These are phyloP conservation scores for Corvus hawaiiensis DNA, from an alignment of 2,113 vertebrate genomes.

Conservation along the genomic window DNA sequence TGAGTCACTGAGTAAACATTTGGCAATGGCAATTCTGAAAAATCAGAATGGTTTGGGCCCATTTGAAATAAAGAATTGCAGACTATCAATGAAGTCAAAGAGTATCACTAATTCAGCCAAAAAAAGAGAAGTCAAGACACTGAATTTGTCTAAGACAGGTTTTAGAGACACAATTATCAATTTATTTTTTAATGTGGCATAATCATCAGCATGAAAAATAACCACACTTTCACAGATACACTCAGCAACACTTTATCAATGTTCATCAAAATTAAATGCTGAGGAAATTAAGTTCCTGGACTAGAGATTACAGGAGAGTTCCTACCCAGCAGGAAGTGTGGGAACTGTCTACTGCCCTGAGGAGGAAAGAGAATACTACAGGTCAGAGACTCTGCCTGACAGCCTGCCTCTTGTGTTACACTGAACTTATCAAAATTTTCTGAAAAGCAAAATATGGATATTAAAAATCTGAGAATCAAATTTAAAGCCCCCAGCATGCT, in stretches of 20 bases:
- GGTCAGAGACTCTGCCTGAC: background rate
- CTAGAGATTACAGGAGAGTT: background rate
- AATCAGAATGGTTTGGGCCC: background rate
- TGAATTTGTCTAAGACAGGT: background rate
- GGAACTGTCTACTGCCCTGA: background rate
- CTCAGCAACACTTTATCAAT: background rate
- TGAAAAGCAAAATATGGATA: background rate
- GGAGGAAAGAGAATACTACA: background rate
- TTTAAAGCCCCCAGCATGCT: background rate
- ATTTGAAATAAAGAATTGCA: background rate
- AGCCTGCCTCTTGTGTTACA: background rate
- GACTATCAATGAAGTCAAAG: background rate
- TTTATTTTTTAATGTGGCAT: background rate
- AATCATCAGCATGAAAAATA: background rate
- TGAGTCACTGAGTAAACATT: background rate
- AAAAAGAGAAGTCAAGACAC: background rate
- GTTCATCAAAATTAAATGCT: background rate
- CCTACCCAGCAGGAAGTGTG: rapidly evolving
- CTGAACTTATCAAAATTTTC: background rate
- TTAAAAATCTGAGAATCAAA: background rate
- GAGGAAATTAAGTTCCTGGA: background rate
- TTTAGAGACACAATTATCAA: background rate
- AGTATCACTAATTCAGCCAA: background rate
- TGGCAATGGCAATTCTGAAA: background rate
- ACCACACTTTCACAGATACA: background rate